Percentiles rank a stretch among this genome's conserved stretches.
These are phyloP conservation scores for Pogonomyrmex barbatus DNA, from an alignment of 1,140 invertebrate genomes.

Conservation along the genomic window DNA sequence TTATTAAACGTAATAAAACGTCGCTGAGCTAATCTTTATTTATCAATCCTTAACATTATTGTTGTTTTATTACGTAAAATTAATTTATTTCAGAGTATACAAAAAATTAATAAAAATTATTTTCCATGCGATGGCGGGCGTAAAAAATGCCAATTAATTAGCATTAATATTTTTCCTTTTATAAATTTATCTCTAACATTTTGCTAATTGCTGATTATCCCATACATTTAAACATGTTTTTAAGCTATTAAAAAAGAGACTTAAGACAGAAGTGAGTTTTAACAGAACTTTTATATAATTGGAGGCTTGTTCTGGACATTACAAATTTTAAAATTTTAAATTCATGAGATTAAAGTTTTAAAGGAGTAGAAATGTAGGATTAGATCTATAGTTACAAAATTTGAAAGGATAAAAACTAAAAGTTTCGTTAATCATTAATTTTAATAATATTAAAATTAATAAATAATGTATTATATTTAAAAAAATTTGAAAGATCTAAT, in stretches of 20 bases:
- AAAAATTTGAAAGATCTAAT: neutral
- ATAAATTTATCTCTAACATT: neutral
- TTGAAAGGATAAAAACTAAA: neutral
- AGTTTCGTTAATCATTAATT: neutral
- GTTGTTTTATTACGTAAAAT: neutral
- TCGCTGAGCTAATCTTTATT: neutral
- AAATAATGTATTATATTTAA: neutral
- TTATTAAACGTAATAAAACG: constrained; percentile 17
- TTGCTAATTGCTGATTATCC: neutral
- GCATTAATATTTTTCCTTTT: neutral
- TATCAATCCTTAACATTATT: neutral
- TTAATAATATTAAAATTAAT: neutral
- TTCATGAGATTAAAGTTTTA: neutral
- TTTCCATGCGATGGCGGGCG: neutral
- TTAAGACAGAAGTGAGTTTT: no score
- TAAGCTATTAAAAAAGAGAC: neutral
- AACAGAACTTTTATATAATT: neutral
- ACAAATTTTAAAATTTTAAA: neutral
- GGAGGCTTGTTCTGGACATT: neutral
- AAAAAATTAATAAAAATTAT: neutral
- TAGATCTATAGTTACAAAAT: neutral
- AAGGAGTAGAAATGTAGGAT: neutral
- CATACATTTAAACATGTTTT: neutral
- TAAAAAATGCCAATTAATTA: neutral
- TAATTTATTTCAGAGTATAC: neutral